Percentiles rank a stretch among this genome's conserved stretches.
phyloP scores from a whole-genome alignment of 2,888 invertebrate genomes.

The Protonemura montana region DNA sequence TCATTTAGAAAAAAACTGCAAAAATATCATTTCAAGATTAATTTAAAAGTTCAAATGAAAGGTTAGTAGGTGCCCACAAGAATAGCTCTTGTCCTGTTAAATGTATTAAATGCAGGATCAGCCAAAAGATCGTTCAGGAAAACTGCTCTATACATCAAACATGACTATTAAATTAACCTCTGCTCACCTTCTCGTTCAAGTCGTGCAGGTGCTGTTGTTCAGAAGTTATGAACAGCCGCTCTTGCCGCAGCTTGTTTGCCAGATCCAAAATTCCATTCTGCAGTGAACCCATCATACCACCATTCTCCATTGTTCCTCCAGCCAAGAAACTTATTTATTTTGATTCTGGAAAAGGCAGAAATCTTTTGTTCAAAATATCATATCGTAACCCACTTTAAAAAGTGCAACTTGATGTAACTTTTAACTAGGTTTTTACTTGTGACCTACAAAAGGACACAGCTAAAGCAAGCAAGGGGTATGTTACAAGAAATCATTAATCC shows the following conservation, averaged over 20 bases:
- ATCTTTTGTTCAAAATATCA: background rate
- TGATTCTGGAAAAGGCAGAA: background rate
- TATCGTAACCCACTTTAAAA: background rate
- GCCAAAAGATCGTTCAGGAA: too few relatives aligned
- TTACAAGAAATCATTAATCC: background rate
- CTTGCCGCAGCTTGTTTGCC: slow-evolving; percentile 77
- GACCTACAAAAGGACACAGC: background rate
- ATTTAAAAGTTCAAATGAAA: slow-evolving; percentile 18
- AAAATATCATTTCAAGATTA: too few relatives aligned
- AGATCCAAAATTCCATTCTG: slow-evolving; percentile 68
- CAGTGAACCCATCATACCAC: slow-evolving; percentile 48
- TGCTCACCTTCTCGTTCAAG: slow-evolving; percentile 75
- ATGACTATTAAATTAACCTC: too few relatives aligned
- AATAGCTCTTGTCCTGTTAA: too few relatives aligned
- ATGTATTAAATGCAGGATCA: too few relatives aligned
- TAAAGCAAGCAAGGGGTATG: background rate
- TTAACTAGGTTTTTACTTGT: background rate
- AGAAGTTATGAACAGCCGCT: slow-evolving; percentile 85
- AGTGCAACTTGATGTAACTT: background rate
- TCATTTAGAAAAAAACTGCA: too few relatives aligned
- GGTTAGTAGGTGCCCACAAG: background rate
- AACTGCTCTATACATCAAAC: too few relatives aligned
- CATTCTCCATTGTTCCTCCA: slow-evolving; percentile 42
- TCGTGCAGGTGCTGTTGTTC: slow-evolving; percentile 83
- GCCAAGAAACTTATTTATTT: background rate